Evolutionary conservation across 2,797 vertebrate species (phyloP), one percentile per base, ranked within the genome.

Genomic region (Diplodus puntazzo): DNA sequence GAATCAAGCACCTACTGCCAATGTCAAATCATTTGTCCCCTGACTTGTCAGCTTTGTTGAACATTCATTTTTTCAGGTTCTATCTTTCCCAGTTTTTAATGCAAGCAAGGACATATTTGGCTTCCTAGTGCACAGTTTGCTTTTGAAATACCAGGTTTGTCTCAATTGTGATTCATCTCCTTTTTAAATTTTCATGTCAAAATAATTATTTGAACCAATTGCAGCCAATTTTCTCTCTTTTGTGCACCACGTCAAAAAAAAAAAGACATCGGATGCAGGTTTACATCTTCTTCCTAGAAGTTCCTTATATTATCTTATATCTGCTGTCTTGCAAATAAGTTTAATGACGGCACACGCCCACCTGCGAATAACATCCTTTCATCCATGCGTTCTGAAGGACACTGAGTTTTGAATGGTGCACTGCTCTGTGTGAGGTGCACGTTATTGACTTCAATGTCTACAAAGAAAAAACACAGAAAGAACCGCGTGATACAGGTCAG

Each of bases 61-160:
- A 55, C 18, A 30, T 69, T 34, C 34, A 68, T 69, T 65, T 82
- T 64, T 75, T 62, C 65, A 59, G 63, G 18, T 77, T 79, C 12
- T 18, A 34, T 67, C 43, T 25, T 74, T 49, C 42, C 58, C 67
- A 62, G 39, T 67, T 82, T 73, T 67, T 62, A 59, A 60, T 78
- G 72, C 61, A 78, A 50, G 72, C 71, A 76, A 25, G 25, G 45
- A 66, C 63, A 64, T 11, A 64, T 50, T 63, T 75, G 46, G 13
- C 46, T 57, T 69, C 72, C 11, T 70, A 57, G 60, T 69, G 63
- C 74, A 77, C 55, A 64, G 66, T 82, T 83, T 63, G 75, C 70
- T 82, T 88, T 84, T 63, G 61, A 87, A 88, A 85, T 57, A 82
- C 23, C 87, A 91, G 88, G 78, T 88, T 82, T 79, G 67, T 62